A percentile compares a stretch with the other conserved stretches of the same genome.
Evolutionary conservation across 2,113 vertebrate genomes (phyloP).

Genomic region (Eurypyga helias): DNA sequence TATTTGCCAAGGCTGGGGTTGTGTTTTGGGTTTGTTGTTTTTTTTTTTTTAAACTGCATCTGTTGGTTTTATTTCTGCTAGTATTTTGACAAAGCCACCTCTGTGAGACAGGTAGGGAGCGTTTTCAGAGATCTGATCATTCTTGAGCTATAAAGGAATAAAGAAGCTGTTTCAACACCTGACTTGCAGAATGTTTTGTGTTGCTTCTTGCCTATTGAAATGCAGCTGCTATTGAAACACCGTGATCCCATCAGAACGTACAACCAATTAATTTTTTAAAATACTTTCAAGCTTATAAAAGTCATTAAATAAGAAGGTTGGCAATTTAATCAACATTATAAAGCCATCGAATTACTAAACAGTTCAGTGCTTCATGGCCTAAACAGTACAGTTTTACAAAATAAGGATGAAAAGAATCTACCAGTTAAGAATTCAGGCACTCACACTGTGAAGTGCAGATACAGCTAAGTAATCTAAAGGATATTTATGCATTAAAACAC

Average conservation of each 20-base stretch:
- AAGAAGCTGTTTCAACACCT: constrained; percentile 40
- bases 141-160: constrained; percentile 33
- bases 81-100: not conserved
- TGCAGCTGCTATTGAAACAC: constrained; percentile 16
- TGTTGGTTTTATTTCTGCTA: not conserved
- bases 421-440: not conserved
- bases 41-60: not conserved
- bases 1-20: not conserved
- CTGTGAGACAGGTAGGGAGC: not conserved
- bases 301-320: not conserved
- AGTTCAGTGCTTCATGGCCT: not conserved
- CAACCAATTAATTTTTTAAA: not conserved
- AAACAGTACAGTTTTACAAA: not conserved
- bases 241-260: not conserved
- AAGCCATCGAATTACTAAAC: not conserved
- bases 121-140: constrained; percentile 28
- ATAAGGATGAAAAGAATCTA: not conserved
- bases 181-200: constrained; percentile 44
- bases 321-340: constrained; percentile 15
- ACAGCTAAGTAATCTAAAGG: not conserved
- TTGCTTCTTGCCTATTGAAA: constrained; percentile 20
- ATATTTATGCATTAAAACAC: constrained; percentile 17
- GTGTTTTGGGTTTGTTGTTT: too few species aligned
- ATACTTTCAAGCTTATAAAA: constrained; percentile 17
- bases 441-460: not conserved